Base-by-base conservation (phyloP, 2,113 vertebrate genomes). In the Uria lomvia region DNA sequence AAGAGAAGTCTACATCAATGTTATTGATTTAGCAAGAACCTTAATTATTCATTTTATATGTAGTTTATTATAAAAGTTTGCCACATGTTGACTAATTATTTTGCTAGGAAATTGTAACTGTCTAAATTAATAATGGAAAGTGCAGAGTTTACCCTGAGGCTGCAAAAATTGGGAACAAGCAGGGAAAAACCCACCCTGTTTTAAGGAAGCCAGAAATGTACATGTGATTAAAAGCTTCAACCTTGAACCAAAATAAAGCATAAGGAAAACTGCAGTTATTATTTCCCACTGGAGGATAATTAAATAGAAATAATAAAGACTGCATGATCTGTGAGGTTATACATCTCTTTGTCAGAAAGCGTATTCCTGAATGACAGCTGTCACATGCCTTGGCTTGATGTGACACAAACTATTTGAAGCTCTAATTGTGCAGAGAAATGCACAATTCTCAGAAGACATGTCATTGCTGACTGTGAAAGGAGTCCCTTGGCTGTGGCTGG, bases 21-120 rank as follows among this genome's bases (percentile, higher is more conserved):
- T 32, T 98, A 98, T 97, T 96, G 97, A 98, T 96, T 96, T 96
- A 95, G 96, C 79, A 92, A 79, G 71, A 90, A 88, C 68, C 92
- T 98, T 98, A 95, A 98, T 98, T 98, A 98, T 98, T 98, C 96
- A 97, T 97, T 98, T 98, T 98, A 96, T 97, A 98, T 88, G 85
- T 97, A 90, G 83, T 98, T 98, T 97, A 98, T 98, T 98, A 94
- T 67, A 88, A 81, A 95, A 95, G 66, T 97, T 97, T 97, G 63
- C 94, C 84, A 97, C 91, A 94, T 81, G 92, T 90, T 96, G 87
- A 92, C 96, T 98, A 97, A 98, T 98, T 98, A 97, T 97, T 98
- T 98, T 97, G 43, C 86, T 94, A 90, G 81, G 68, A 97, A 97
- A 96, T 88, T 97, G 63, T 84, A 95, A 94, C 93, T 96, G 89